phyloP scores from a whole-genome alignment of 2,113 vertebrate genomes.

The Otus sunia region DNA sequence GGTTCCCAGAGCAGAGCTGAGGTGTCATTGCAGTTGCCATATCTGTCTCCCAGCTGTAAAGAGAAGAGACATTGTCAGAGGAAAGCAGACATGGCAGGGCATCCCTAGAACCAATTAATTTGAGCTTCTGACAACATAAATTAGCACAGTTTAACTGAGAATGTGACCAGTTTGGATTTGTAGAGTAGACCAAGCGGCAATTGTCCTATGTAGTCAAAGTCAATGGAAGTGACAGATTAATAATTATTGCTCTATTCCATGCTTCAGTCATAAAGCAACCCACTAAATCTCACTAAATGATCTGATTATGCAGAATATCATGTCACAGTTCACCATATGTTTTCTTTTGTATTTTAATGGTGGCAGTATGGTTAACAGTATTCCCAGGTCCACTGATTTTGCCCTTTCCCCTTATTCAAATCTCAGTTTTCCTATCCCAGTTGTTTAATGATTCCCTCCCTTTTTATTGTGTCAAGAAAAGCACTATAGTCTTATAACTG shows the following conservation, averaged over 20 bases:
- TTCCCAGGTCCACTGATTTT: neutral
- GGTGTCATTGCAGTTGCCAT: neutral
- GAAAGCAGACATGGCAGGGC: slow-evolving; percentile 4
- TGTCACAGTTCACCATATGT: neutral
- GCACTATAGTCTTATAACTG: neutral
- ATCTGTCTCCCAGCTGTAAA: neutral
- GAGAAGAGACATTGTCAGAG: neutral
- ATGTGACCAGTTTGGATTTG: slow-evolving; percentile 1
- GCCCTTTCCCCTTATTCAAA: neutral
- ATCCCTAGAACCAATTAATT: slow-evolving; percentile 29
- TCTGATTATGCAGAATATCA: neutral
- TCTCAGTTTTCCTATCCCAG: neutral
- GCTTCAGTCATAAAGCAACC: slow-evolving; percentile 18
- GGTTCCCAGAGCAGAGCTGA: neutral
- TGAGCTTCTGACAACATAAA: slow-evolving; percentile 40
- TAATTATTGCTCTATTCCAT: slow-evolving; percentile 22
- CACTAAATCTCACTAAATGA: slow-evolving; percentile 13
- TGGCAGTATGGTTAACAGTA: neutral
- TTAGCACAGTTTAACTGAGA: slow-evolving; percentile 26
- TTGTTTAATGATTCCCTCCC: neutral
- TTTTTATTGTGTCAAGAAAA: neutral
- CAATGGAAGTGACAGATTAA: slow-evolving; percentile 34
- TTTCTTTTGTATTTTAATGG: neutral
- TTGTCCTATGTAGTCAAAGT: slow-evolving; percentile 19
- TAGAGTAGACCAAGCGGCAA: neutral